Percentiles rank a stretch among this genome's conserved stretches.
Conservation (phyloP, 2,888 invertebrate genomes). For the Cybosia mesomella region DNA sequence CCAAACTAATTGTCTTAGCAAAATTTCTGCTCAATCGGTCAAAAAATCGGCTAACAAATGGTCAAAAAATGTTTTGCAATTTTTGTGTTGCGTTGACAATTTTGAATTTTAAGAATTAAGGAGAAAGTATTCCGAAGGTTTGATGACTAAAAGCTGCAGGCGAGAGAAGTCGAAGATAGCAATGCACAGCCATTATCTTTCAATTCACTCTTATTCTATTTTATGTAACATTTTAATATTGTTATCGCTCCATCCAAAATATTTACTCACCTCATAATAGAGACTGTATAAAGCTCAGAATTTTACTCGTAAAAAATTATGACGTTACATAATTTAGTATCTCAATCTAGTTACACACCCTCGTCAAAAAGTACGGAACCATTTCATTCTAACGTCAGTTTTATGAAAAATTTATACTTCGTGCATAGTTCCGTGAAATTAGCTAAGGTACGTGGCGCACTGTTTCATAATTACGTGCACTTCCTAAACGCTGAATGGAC, state of each 20-base stretch:
- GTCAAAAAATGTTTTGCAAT: too few relatives aligned
- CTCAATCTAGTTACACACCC: slow-evolving; percentile 42
- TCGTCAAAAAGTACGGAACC: slow-evolving; percentile 57
- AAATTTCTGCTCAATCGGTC: too few relatives aligned
- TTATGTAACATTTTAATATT: not conserved
- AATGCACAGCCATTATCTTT: not conserved
- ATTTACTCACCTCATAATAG: not conserved
- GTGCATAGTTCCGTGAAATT: slow-evolving; percentile 48
- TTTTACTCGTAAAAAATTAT: slow-evolving; percentile 24
- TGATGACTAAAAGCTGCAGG: too few relatives aligned
- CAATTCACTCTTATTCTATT: not conserved
- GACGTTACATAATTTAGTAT: slow-evolving; percentile 46
- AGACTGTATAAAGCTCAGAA: not conserved
- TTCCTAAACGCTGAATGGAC: not conserved
- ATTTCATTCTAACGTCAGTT: slow-evolving; percentile 61
- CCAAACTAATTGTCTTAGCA: too few relatives aligned
- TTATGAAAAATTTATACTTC: slow-evolving; percentile 61
- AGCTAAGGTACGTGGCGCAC: slow-evolving; percentile 17
- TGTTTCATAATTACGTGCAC: not conserved
- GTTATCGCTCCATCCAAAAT: not conserved
- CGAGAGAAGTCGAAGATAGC: too few relatives aligned
- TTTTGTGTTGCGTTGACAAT: too few relatives aligned
- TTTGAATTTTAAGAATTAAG: too few relatives aligned
- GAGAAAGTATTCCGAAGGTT: too few relatives aligned
- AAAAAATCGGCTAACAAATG: too few relatives aligned